Evolutionary conservation across 1,140 invertebrate genomes (phyloP).

Genomic region (Drosophila parabipectinata): DNA sequence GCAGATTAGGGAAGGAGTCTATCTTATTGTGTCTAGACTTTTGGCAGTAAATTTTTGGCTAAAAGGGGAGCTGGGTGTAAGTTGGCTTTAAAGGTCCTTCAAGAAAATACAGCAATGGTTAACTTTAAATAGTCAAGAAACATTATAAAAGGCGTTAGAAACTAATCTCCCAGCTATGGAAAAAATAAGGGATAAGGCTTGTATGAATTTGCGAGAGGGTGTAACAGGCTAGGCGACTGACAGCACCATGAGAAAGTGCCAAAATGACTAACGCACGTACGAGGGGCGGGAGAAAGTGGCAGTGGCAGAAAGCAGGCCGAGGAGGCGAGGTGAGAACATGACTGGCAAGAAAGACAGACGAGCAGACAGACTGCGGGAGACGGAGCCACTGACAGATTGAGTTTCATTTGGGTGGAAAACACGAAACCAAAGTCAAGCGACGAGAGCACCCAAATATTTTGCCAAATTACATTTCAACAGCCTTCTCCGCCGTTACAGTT

Average conservation of each 20-base stretch:
- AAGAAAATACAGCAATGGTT: constrained; percentile 21
- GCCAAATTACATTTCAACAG: constrained; percentile 82
- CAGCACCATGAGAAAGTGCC: constrained; percentile 76
- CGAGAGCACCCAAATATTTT: constrained; percentile 69
- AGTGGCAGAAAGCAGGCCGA: constrained; percentile 14
- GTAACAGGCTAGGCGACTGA: constrained; percentile 51
- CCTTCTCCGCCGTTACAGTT: constrained; percentile 58
- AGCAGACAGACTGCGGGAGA: constrained; percentile 35
- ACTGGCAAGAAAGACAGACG: constrained; percentile 43
- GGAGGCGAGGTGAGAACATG: constrained; percentile 41
- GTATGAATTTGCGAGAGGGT: constrained; percentile 48
- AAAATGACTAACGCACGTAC: constrained; percentile 75
- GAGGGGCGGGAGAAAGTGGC: constrained; percentile 12
- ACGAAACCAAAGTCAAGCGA: constrained; percentile 67
- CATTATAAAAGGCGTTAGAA: constrained; percentile 20
- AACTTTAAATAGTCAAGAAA: constrained; percentile 77
- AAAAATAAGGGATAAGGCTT: constrained; percentile 22
- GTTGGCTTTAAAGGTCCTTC: background rate
- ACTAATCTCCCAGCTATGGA: constrained; percentile 57
- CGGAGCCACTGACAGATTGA: constrained; percentile 69
- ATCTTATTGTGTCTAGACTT: constrained; percentile 47
- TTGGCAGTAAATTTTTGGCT: constrained; percentile 12
- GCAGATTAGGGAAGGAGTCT: constrained; percentile 10
- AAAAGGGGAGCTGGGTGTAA: background rate
- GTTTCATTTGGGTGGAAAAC: constrained; percentile 72